phyloP scores from a whole-genome alignment of 64 coral and sea anemone species.

The Stichodactyla mertensii region DNA sequence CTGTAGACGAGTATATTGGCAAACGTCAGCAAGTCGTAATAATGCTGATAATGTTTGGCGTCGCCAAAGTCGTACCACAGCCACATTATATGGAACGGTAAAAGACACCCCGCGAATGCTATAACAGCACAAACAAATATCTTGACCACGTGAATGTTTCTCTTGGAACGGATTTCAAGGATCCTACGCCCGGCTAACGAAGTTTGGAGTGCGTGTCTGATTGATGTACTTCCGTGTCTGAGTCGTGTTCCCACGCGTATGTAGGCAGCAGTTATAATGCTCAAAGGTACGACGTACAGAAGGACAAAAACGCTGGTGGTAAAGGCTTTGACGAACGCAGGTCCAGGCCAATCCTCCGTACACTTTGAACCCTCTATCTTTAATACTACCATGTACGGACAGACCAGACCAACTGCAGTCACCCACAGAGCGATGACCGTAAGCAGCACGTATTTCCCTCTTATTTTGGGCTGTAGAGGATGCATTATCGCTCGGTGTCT shows the following conservation, averaged over 20 bases:
- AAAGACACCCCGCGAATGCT: conserved; percentile 46
- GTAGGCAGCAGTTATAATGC: conserved; percentile 41
- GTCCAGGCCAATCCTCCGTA: conserved; percentile 46
- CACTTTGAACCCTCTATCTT: conserved; percentile 1
- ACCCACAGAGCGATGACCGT: conserved; percentile 33
- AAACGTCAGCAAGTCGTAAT: conserved; percentile 35
- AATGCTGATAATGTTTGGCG: conserved; percentile 14
- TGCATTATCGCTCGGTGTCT: conserved; percentile 45
- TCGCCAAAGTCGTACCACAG: conserved; percentile 54
- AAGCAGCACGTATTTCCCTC: neutral
- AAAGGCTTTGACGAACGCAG: conserved; percentile 20
- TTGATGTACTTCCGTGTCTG: neutral
- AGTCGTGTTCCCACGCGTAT: conserved; percentile 33
- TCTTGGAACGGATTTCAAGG: neutral
- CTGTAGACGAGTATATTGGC: conserved; percentile 53
- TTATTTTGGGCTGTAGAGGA: conserved; percentile 46
- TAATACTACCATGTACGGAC: conserved; percentile 43
- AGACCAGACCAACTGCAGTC: conserved; percentile 22
- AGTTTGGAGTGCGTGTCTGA: neutral
- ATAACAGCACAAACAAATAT: conserved; percentile 49
- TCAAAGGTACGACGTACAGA: conserved; percentile 44
- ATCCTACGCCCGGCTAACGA: neutral
- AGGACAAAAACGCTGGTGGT: conserved; percentile 52
- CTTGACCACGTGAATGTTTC: conserved; percentile 44
- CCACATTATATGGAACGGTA: conserved; percentile 64